Conservation (phyloP, 2,113 vertebrate genomes). For the Malurus alboscapulatus region DNA sequence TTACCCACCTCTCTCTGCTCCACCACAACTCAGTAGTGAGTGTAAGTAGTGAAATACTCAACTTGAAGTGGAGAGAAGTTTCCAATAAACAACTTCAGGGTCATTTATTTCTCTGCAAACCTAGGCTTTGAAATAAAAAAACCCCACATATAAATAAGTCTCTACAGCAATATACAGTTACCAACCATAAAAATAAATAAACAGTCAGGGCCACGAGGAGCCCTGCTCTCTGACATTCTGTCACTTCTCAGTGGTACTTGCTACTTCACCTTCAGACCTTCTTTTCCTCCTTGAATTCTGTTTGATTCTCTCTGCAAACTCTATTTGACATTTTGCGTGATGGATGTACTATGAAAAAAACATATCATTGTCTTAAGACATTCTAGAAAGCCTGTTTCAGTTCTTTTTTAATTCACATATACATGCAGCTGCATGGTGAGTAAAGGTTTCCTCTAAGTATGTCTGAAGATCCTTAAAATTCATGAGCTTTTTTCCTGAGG, state of each 20-base stretch:
- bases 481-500: background rate
- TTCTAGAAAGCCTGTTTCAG: background rate
- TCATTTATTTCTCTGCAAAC: background rate
- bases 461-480: constrained; percentile 49
- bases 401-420: background rate
- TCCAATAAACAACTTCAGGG: background rate
- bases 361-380: background rate
- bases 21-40: background rate
- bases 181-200: constrained; percentile 28
- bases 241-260: background rate
- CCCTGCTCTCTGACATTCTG: constrained; percentile 23
- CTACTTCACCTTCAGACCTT: constrained; percentile 25
- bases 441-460: background rate
- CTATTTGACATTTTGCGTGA: constrained; percentile 10
- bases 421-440: background rate
- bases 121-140: background rate
- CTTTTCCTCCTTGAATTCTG: constrained; percentile 14
- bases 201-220: background rate
- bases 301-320: constrained; percentile 22
- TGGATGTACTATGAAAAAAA: background rate
- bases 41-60: background rate
- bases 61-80: background rate
- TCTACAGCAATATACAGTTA: background rate
- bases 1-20: background rate
- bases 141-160: background rate